Evolutionary conservation across 1,140 invertebrate genomes (phyloP), one percentile per base, ranked within the genome.

Genomic region (Meloidogyne exigua): DNA sequence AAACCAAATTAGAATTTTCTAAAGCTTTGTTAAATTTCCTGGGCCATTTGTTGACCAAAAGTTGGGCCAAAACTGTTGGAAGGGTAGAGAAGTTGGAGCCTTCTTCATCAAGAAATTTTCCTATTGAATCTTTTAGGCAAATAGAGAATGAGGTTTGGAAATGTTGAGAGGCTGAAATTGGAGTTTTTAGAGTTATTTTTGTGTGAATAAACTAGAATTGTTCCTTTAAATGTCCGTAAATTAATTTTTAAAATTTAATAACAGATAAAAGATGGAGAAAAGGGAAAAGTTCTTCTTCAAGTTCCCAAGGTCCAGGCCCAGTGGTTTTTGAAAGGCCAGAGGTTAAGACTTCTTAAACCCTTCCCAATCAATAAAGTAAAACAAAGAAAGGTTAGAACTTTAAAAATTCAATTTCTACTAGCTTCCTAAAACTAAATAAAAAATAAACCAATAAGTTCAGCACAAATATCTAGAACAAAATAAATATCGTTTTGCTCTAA

Each of bases 1-100:
- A 39, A 64, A 79, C 78, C 25, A 72, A 23, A 67, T 79, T 79
- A 10, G 76, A 79, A 80, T 28, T 67, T 67, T 79, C 78, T 9
- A 79, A 28, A n/a, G 75, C 78, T 44, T 28, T 79, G 36, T 80
- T 72, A 57, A 75, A 70, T 64, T 63, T 49, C 15, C 78, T 21
- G 0, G 77, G 77, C 77, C 77, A 79, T 79, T 68, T 80, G 13
- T 39, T 64, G 5, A 79, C 66, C 15, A 69, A 28, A 28, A 80
- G 62, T 65, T 79, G 76, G 7, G 78, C 78, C 21, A 79, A 39
- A 64, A 79, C 81, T 21, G 77, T 32, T 12, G 77, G 77, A 13
- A 79, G 26, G 32, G 66, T 74, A 10, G 32, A 25, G 13, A 21
- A 75, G 4, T 75, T 39, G 15, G 7, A 39, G 1, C n/a, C 28